phyloP scores from a whole-genome alignment of 1,140 invertebrate genomes.

The Drosophila sechellia region DNA sequence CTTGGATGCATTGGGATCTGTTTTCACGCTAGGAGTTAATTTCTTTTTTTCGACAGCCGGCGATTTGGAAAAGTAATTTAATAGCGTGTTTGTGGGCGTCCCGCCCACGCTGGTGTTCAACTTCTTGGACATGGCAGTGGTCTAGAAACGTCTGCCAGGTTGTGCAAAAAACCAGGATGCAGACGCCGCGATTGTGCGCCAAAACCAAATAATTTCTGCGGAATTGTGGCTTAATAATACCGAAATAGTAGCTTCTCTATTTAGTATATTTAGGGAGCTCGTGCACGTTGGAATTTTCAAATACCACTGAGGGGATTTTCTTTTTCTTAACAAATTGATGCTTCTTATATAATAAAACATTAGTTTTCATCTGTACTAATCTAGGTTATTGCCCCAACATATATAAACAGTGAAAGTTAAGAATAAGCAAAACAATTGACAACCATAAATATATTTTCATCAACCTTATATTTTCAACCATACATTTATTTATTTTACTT shows the following conservation, averaged over 20 bases:
- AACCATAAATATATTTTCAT: too few species aligned
- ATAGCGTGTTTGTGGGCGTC: constrained; percentile 85
- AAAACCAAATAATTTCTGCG: constrained; percentile 24
- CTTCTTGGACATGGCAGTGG: constrained; percentile 69
- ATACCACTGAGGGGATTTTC: too few species aligned
- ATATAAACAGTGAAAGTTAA: too few species aligned
- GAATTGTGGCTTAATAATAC: neutral
- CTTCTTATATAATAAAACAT: too few species aligned
- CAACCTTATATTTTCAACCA: too few species aligned
- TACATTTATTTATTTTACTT: too few species aligned
- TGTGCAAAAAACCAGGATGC: constrained; percentile 13
- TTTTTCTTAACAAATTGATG: too few species aligned
- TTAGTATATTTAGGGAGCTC: too few species aligned
- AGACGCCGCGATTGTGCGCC: constrained; percentile 68
- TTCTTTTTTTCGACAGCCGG: constrained; percentile 85
- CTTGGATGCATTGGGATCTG: constrained; percentile 20
- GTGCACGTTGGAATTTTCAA: too few species aligned
- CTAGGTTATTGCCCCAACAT: too few species aligned
- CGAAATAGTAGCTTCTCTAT: neutral
- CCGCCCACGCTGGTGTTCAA: constrained; percentile 67
- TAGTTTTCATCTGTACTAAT: too few species aligned
- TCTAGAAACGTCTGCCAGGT: constrained; percentile 2
- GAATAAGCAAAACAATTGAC: too few species aligned
- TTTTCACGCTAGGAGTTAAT: constrained; percentile 70
- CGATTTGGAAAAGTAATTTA: constrained; percentile 87